Evolutionary conservation across 2,888 invertebrate species (phyloP).

Genomic region (Lycaena phlaeas): DNA sequence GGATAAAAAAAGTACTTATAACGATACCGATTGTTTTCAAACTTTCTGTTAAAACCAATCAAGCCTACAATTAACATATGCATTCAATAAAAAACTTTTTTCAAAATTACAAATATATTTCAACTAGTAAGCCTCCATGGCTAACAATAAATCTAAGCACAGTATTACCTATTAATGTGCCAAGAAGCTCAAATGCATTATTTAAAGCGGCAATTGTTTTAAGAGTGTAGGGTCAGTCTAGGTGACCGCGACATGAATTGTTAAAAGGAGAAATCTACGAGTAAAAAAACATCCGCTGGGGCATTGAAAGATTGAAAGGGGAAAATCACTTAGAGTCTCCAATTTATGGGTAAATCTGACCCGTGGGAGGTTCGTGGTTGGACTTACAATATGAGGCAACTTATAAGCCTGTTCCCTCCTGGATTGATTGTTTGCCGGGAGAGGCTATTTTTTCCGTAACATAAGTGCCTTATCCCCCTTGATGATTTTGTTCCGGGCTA

Average conservation of each 20-base stretch:
- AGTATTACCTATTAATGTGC: not conserved
- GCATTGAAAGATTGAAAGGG: conserved; percentile 71
- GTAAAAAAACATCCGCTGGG: conserved; percentile 53
- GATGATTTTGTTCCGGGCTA: conserved; percentile 6
- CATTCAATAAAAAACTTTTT: too few species aligned
- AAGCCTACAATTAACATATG: too few species aligned
- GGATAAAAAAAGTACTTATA: too few species aligned
- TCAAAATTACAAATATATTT: too few species aligned
- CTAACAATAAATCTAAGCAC: too few species aligned
- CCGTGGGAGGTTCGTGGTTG: conserved; percentile 60
- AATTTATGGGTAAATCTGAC: conserved; percentile 67
- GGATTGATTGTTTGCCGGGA: conserved; percentile 31
- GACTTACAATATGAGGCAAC: conserved; percentile 69
- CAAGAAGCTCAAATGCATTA: too few species aligned
- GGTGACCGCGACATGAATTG: conserved; percentile 14
- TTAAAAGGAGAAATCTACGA: conserved; percentile 15
- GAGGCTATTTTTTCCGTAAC: conserved; percentile 23
- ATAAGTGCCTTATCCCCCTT: conserved; percentile 8
- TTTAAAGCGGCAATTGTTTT: conserved; percentile 3
- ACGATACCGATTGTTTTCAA: too few species aligned
- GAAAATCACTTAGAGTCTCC: conserved; percentile 62
- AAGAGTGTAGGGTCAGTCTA: conserved; percentile 2
- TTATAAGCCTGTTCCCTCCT: conserved; percentile 40
- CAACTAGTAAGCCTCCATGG: too few species aligned
- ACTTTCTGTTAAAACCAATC: too few species aligned